phyloP scores from a whole-genome alignment of 2,113 vertebrate species.

The Ptyas mucosa region DNA sequence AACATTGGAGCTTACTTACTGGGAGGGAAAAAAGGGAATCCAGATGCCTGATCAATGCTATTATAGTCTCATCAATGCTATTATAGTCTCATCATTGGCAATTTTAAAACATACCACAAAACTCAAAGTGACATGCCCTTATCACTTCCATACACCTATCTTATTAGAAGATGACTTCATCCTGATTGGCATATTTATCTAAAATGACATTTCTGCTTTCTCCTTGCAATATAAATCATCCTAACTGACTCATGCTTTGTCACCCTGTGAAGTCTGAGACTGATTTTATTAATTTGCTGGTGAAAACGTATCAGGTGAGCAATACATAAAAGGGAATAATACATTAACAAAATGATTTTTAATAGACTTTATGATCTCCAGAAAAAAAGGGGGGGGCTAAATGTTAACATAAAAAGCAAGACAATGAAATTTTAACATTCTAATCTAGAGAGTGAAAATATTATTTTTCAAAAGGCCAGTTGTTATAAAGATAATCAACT shows the following conservation, averaged over 20 bases:
- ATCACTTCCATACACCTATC: conserved; percentile 15
- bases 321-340: conserved; percentile 46
- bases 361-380: conserved; percentile 36
- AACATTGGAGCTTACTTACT: not conserved
- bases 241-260: conserved; percentile 46
- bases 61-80: not conserved
- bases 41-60: not conserved
- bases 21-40: not conserved
- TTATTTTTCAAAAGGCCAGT: not conserved
- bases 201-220: conserved; percentile 32
- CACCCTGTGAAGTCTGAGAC: conserved; percentile 44
- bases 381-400: conserved; percentile 4
- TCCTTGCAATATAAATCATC: conserved; percentile 53
- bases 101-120: conserved; percentile 34
- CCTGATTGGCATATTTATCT: conserved; percentile 57
- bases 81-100: not conserved
- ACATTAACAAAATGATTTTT: conserved; percentile 44
- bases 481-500: not conserved
- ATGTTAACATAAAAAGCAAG: conserved; percentile 29
- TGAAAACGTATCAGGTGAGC: conserved; percentile 49
- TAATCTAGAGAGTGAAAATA: not conserved
- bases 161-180: conserved; percentile 34
- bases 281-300: conserved; percentile 56
- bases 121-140: conserved; percentile 29
- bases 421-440: not conserved